Base-by-base conservation (phyloP, 2,113 vertebrate genomes). In the Heterotis niloticus region DNA sequence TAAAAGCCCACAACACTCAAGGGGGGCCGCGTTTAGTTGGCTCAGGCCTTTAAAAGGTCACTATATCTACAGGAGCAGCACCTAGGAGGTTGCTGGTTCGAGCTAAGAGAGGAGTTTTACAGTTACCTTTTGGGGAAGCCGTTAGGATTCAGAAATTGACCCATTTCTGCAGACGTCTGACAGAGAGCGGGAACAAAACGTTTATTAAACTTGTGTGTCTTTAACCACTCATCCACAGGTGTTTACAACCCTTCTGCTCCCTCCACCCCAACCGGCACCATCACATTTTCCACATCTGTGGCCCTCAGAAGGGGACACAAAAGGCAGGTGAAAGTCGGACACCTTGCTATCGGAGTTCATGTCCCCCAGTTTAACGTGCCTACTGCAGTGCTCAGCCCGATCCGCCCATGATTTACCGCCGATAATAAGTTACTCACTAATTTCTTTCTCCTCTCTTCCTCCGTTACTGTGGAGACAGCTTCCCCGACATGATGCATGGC, bases 401-500 rank as follows among this genome's bases (percentile, higher is more conserved):
- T 65, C 14, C 68, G 77, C 16, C n/a, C 44, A 23, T 78, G 84
- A 84, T 87, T 85, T 83, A 78, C 13, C 78, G 69, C 81, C 77
- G 77, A 82, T 85, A 82, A 86, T 83, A 83, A 84, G 80, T 83
- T 87, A 75, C 79, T 83, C 34, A 44, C 79, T 86, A 14, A 75
- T 77, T 64, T 17, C 65, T 66, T 80, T 74, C 24, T 34, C 79
- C 70, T 68, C 59, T 28, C 24, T 76, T 78, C 70, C 56, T 59
- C 51, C 29, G 77, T 78, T 78, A 51, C 77, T 56, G 77, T 78
- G 66, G 77, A 64, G 76, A 80, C 73, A 78, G 52, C 26, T 28
- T 77, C 73, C 69, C 70, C 64, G 75, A 67, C 71, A 56, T 82
- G 79, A 83, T 81, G 81, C 79, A 80, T 73, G 81, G 69, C 71